These are phyloP conservation scores for Idaea aversata DNA, from an alignment of 2,888 invertebrate species.

Conservation along the genomic window DNA sequence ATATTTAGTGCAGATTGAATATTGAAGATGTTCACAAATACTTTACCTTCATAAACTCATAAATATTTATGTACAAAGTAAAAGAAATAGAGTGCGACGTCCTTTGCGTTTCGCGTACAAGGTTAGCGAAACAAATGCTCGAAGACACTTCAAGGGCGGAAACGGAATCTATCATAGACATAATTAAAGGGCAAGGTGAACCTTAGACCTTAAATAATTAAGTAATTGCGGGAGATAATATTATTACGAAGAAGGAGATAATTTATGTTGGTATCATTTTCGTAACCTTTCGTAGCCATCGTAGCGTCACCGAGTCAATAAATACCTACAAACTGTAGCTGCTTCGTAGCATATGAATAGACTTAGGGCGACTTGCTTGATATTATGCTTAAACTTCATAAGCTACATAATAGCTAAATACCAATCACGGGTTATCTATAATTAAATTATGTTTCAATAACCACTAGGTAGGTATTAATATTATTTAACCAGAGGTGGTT, in stretches of 20 bases:
- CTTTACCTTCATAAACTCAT: conserved; percentile 19
- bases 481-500: too few species aligned
- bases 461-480: too few species aligned
- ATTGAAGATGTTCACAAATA: conserved; percentile 9
- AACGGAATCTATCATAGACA: conserved; percentile 1
- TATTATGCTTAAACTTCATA: too few species aligned
- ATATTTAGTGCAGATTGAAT: conserved; percentile 6
- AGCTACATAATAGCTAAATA: too few species aligned
- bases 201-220: too few species aligned
- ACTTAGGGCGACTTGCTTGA: neutral
- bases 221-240: too few species aligned
- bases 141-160: conserved; percentile 19
- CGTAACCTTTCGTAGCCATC: neutral
- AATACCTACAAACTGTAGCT: neutral
- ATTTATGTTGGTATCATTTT: neutral
- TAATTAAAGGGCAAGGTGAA: neutral
- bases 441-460: too few species aligned
- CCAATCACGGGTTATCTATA: too few species aligned
- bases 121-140: conserved; percentile 21
- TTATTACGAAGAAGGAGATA: too few species aligned
- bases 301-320: neutral
- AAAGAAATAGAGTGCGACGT: conserved; percentile 36
- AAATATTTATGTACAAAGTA: conserved; percentile 22
- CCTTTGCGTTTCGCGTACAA: conserved; percentile 29
- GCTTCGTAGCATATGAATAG: conserved; percentile 4